Base-by-base conservation (phyloP, 2,113 vertebrate genomes). In the Turdus rufiventris region DNA sequence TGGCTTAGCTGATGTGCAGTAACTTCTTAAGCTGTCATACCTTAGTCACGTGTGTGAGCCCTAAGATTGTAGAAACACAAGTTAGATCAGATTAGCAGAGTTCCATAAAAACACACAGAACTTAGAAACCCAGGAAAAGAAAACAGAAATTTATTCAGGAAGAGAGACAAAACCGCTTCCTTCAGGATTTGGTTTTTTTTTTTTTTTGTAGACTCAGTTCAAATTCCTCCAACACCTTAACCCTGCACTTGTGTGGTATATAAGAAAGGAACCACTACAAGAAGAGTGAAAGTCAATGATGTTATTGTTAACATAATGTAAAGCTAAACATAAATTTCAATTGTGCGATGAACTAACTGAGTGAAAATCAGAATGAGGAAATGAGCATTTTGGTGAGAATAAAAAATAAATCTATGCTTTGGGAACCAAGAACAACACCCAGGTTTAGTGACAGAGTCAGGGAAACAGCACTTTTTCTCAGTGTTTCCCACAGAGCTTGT, bases 401-500 rank as follows among this genome's bases (percentile, higher is more conserved):
- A 19, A 72, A 76, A 50, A 88, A 54, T 5, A 68, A 54, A 45
- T 65, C 23, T 6, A 4, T 42, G 8, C 13, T 83, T 85, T 80
- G 36, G 21, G 24, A 79, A 62, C 13, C 5, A 58, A 34, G 42
- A 76, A 56, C 29, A 50, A 48, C 29, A 58, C 42, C 28, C 20
- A 73, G 12, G 14, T 54, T 63, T 79, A 88, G 33, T 34, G 74
- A 28, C n/a, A 87, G 73, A 62, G 17, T 17, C 31, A 87, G 11
- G 16, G 53, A 83, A 95, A 76, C 15, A 53, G 25, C 31, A 40
- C 15, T 28, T 71, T 83, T 79, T 56, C 18, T 57, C 71, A 70
- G n/a, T 60, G 33, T 68, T 66, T 81, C 36, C 40, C 1, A 1
- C 6, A 36, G 54, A 24, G 34, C 18, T 33, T 1, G 0, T 19